Conservation (phyloP, 2,888 invertebrate species). For the Autographa pulchrina region DNA sequence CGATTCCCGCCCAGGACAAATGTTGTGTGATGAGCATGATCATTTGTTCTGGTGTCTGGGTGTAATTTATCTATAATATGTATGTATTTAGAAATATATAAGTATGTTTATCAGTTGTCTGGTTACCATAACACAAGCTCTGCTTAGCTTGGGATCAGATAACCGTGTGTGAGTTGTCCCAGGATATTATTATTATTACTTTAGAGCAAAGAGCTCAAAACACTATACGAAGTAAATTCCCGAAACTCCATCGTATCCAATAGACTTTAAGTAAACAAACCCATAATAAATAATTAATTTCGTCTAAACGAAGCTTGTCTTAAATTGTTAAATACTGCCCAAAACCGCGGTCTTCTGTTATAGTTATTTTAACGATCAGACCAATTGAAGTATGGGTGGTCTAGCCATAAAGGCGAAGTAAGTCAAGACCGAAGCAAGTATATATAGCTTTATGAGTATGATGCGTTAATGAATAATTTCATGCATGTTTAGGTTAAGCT, state of each 20-base stretch:
- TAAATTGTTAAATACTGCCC: slow-evolving; percentile 63
- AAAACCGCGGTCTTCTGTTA: slow-evolving; percentile 64
- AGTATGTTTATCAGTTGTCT: too few relatives aligned
- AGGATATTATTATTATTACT: too few relatives aligned
- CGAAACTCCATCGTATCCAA: not conserved
- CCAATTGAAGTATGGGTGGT: slow-evolving; percentile 81
- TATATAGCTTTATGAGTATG: slow-evolving; percentile 71
- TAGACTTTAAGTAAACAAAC: slow-evolving; percentile 50
- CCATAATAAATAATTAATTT: slow-evolving; percentile 48
- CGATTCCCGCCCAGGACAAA: too few relatives aligned
- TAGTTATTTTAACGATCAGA: slow-evolving; percentile 72
- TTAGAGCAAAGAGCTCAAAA: too few relatives aligned
- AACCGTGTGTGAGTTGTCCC: too few relatives aligned
- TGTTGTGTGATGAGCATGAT: too few relatives aligned
- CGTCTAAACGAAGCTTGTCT: slow-evolving; percentile 35
- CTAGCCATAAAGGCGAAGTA: slow-evolving; percentile 68
- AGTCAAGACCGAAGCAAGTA: slow-evolving; percentile 70
- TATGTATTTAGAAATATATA: too few relatives aligned
- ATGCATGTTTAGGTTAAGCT: slow-evolving; percentile 17
- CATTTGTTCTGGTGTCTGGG: too few relatives aligned
- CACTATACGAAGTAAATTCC: not conserved
- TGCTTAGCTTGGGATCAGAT: too few relatives aligned
- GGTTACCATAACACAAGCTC: too few relatives aligned
- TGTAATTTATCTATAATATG: too few relatives aligned
- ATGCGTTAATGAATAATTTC: slow-evolving; percentile 44